Base-by-base conservation (phyloP, 1,140 invertebrate genomes). In the Hylaeus volcanicus region DNA sequence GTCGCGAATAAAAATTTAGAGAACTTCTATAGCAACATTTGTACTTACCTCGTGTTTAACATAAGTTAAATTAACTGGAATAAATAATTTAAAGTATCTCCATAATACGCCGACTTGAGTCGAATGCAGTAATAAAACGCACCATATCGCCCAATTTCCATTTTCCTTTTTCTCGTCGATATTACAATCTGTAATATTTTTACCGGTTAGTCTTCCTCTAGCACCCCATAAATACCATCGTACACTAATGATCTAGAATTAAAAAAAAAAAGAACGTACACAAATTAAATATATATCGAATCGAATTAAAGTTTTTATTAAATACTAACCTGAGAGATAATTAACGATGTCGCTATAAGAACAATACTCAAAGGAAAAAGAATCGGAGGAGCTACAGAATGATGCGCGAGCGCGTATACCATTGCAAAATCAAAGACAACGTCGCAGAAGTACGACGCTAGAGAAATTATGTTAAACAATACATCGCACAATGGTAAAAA, bases 371-470 rank as follows among this genome's bases (percentile, higher is more conserved):
- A 93, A 1, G 94, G 92, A 92, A 91, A 96, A 94, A 91, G 95
- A 94, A 78, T 94, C 86, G 86, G 93, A 93, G 90, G 95, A 92
- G 61, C 95, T 94, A 61, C 95, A 2, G 86, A 85, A 81, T 93
- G 94, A 87, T 96, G 94, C 80, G 96, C 96, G 5, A 98, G 93
- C 8, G 97, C 97, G 92, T 98, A 98, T 15, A 96, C 95, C 94
- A 97, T 96, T 58, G 97, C 95, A 53, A 98, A 94, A 92, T 98
- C 97, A 90, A 98, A 98, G 3, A 98, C 97, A 63, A 98, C 95
- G 94, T 98, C 97, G 94, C 97, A 98, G 92, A 98, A 98, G 91
- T 98, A 98, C 3, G 96, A 97, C n/a, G 96, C 96, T 68, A 98
- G 93, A 12, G 97, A 98, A 81, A 98, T 97, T 90, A 98, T 96